phyloP scores from a whole-genome alignment of 2,888 invertebrate genomes.

The Agonum fuliginosum region DNA sequence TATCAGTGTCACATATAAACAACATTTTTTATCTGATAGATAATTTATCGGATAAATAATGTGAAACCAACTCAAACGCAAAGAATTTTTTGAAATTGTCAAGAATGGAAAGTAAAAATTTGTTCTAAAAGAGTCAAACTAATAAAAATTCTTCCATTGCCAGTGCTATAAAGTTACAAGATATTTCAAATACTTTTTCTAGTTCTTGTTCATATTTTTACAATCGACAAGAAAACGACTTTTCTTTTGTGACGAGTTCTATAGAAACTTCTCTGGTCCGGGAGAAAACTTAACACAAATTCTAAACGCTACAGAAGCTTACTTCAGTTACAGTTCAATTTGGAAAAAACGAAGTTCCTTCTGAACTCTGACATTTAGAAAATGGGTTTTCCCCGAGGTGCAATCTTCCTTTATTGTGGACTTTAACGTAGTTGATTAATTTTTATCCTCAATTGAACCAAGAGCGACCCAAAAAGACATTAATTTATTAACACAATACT shows the following conservation, averaged over 20 bases:
- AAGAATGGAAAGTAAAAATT: too few relatives aligned
- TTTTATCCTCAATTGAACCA: slow-evolving; percentile 18
- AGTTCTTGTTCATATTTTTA: slow-evolving; percentile 3
- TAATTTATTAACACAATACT: slow-evolving; percentile 33
- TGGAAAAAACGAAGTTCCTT: slow-evolving; percentile 4
- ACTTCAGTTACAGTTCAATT: slow-evolving; percentile 15
- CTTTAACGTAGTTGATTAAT: slow-evolving; percentile 19
- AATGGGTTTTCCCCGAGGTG: slow-evolving; percentile 36
- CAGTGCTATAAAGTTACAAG: slow-evolving; percentile 16
- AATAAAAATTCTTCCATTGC: not conserved
- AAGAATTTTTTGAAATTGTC: too few relatives aligned
- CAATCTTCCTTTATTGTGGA: slow-evolving; percentile 30
- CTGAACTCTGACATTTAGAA: slow-evolving; percentile 32
- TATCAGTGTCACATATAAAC: too few relatives aligned
- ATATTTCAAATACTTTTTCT: slow-evolving; percentile 11
- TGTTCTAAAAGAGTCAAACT: too few relatives aligned
- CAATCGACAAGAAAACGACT: slow-evolving; percentile 34
- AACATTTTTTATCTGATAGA: too few relatives aligned
- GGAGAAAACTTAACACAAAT: slow-evolving; percentile 28
- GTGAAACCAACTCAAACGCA: too few relatives aligned
- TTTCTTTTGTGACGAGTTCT: slow-evolving; percentile 25
- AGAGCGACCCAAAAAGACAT: not conserved
- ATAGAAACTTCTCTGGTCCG: slow-evolving; percentile 9
- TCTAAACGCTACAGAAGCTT: slow-evolving; percentile 10
- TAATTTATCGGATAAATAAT: too few relatives aligned